phyloP scores from a whole-genome alignment of 1,140 invertebrate genomes.

The Drosophila grimshawi region DNA sequence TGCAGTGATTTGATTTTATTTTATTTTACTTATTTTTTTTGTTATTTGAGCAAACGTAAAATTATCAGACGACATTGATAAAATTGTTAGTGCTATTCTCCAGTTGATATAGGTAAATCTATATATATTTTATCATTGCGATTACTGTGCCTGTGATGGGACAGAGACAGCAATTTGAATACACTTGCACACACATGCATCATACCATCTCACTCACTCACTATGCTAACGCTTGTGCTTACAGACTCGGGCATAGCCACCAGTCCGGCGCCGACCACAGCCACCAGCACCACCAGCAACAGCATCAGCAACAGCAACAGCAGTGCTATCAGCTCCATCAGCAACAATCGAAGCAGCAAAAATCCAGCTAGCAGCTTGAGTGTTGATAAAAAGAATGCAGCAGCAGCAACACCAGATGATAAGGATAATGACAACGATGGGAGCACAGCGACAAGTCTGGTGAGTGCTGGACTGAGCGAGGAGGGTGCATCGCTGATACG shows the following conservation, averaged over 20 bases:
- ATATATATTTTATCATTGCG: too few relatives aligned
- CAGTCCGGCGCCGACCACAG: slow-evolving; percentile 63
- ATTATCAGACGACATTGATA: too few relatives aligned
- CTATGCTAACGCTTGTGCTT: neutral
- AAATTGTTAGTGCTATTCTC: too few relatives aligned
- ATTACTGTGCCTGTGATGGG: neutral
- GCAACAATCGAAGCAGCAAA: slow-evolving; percentile 18
- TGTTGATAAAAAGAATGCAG: neutral
- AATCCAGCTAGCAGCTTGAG: neutral
- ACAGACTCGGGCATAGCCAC: slow-evolving; percentile 82
- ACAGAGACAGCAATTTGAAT: slow-evolving; percentile 6
- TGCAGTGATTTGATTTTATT: too few relatives aligned
- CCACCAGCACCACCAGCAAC: slow-evolving; percentile 36
- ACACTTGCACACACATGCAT: too few relatives aligned
- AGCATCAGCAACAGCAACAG: slow-evolving; percentile 16
- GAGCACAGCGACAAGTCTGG: slow-evolving; percentile 42
- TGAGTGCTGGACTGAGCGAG: slow-evolving; percentile 69
- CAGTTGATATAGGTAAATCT: too few relatives aligned
- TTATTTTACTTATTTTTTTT: too few relatives aligned
- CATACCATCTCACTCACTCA: neutral
- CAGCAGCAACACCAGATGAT: neutral
- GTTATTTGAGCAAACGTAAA: too few relatives aligned
- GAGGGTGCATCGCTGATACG: slow-evolving; percentile 70
- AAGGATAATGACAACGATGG: neutral
- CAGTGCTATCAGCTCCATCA: neutral